Conservation (phyloP, 2,113 vertebrate genomes). For the Lampris megalopsis region DNA sequence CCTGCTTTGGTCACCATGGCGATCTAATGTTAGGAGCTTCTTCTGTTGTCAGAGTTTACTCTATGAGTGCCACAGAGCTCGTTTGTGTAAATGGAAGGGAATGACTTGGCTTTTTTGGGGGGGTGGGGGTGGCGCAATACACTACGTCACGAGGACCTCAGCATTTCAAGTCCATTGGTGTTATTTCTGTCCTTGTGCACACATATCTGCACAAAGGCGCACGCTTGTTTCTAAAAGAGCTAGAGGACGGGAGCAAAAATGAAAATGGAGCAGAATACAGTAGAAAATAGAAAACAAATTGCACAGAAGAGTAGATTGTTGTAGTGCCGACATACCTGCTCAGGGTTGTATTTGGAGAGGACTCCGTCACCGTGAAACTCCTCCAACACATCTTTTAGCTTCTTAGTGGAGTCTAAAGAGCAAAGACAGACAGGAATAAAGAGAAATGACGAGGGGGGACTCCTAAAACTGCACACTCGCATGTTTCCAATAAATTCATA, state of each 20-base stretch:
- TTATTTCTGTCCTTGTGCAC: not conserved
- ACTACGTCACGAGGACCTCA: conserved; percentile 43
- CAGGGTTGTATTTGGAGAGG: conserved; percentile 90
- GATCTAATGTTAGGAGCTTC: conserved; percentile 6
- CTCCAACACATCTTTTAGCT: conserved; percentile 93
- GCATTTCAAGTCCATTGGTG: not conserved
- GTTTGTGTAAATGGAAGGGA: conserved; percentile 10
- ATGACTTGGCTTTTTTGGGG: conserved; percentile 48
- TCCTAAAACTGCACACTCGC: too few relatives aligned
- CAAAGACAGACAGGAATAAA: conserved; percentile 11
- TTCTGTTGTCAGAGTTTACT: conserved; percentile 34
- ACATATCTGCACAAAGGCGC: too few relatives aligned
- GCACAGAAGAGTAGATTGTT: not conserved
- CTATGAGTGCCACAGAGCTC: conserved; percentile 26
- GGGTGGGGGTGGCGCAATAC: conserved; percentile 10
- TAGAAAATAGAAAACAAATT: not conserved
- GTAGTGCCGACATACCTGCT: conserved; percentile 83
- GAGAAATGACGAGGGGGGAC: too few relatives aligned
- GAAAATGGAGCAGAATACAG: not conserved
- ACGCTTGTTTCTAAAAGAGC: not conserved
- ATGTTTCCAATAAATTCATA: too few relatives aligned
- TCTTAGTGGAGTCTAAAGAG: conserved; percentile 91
- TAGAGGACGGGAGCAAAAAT: not conserved
- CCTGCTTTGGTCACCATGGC: conserved; percentile 31
- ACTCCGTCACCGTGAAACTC: conserved; percentile 90